Conservation (phyloP, 2,113 vertebrate species). For the Rhinoptilus africanus region DNA sequence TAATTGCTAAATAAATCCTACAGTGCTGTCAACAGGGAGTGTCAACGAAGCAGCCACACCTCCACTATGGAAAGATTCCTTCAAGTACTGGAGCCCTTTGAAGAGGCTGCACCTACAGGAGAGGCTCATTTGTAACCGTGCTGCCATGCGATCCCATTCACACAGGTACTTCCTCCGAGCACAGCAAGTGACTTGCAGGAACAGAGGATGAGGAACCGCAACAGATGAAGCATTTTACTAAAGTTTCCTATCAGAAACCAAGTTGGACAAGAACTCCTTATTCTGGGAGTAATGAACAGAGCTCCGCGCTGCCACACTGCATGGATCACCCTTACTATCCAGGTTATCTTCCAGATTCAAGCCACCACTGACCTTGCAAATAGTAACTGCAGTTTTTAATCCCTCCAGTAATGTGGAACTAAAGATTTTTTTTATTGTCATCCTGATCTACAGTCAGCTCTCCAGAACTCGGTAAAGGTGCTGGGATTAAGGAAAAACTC, state of each 20-base stretch:
- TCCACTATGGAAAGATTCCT: neutral
- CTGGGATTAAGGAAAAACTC: neutral
- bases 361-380: neutral
- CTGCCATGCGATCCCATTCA: neutral
- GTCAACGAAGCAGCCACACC: neutral
- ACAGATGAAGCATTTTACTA: neutral
- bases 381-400: neutral
- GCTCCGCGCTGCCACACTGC: neutral
- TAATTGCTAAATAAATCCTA: neutral
- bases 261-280: neutral
- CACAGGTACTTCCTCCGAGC: neutral
- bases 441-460: neutral
- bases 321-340: accelerated
- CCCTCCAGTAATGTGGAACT: neutral
- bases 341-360: neutral
- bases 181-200: neutral
- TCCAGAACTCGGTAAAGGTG: neutral
- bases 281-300: neutral
- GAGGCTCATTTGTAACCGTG: neutral
- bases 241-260: neutral
- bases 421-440: neutral
- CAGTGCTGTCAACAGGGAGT: neutral
- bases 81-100: neutral
- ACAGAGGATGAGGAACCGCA: neutral
- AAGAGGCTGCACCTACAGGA: neutral